These are phyloP conservation scores for Oryzaephilus surinamensis DNA, from an alignment of 1,140 invertebrate species.

Conservation along the genomic window DNA sequence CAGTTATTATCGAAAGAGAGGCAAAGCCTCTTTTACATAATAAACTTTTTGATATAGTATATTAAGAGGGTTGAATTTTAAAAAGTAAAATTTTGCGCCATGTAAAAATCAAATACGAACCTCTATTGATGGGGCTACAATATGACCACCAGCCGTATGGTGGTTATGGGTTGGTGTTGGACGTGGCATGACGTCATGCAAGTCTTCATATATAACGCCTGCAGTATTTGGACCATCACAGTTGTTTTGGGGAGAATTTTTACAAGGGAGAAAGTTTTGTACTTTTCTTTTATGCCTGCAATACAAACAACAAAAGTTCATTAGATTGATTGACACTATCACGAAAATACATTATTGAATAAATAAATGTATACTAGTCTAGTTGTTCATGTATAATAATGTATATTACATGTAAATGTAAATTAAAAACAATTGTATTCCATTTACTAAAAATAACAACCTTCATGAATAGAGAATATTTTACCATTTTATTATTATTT, in stretches of 20 bases:
- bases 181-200: slow-evolving; percentile 39
- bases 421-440: too few relatives aligned
- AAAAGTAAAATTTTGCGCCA: too few relatives aligned
- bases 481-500: too few relatives aligned
- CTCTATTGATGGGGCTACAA: slow-evolving; percentile 43
- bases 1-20: too few relatives aligned
- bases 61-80: too few relatives aligned
- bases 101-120: slow-evolving; percentile 36
- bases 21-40: too few relatives aligned
- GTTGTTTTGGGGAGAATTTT: slow-evolving; percentile 48
- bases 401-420: too few relatives aligned
- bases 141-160: slow-evolving; percentile 37
- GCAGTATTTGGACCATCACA: slow-evolving; percentile 35
- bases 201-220: slow-evolving; percentile 52
- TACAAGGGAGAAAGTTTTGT: slow-evolving; percentile 58
- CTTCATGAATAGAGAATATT: too few relatives aligned
- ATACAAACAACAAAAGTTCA: slow-evolving; percentile 27
- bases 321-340: slow-evolving; percentile 15
- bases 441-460: too few relatives aligned
- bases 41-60: too few relatives aligned
- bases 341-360: slow-evolving; percentile 10
- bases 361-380: too few relatives aligned
- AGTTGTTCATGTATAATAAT: too few relatives aligned
- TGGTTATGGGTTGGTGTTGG: slow-evolving; percentile 37
- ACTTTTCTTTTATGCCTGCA: slow-evolving; percentile 61